These are phyloP conservation scores for Helostoma temminkii DNA, from an alignment of 2,797 vertebrate genomes.

Conservation along the genomic window DNA sequence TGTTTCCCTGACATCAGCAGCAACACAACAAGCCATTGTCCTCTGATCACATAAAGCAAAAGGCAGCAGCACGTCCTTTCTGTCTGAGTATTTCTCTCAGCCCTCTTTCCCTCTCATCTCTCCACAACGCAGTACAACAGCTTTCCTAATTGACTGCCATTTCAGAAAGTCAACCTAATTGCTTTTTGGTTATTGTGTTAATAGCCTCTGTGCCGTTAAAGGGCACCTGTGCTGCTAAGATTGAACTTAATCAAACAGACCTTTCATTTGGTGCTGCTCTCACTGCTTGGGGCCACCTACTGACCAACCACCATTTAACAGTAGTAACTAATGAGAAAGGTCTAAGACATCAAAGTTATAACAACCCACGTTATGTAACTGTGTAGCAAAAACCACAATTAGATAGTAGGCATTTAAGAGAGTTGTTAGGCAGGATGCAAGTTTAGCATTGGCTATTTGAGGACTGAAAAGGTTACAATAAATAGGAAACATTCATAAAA, in stretches of 20 bases:
- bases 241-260: slow-evolving; percentile 57
- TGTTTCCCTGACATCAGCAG: slow-evolving; percentile 3
- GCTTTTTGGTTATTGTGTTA: slow-evolving; percentile 80
- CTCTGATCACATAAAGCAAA: neutral
- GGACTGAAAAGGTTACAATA: neutral
- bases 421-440: neutral
- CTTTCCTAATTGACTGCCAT: slow-evolving; percentile 79
- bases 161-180: slow-evolving; percentile 81
- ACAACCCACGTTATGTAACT: slow-evolving; percentile 45
- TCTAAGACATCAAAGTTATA: slow-evolving; percentile 70
- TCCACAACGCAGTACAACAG: slow-evolving; percentile 23
- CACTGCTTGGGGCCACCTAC: slow-evolving; percentile 10
- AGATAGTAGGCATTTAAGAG: neutral
- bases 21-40: neutral
- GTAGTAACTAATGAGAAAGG: slow-evolving; percentile 70
- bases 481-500: neutral
- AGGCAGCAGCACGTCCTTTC: slow-evolving; percentile 4
- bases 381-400: slow-evolving; percentile 11
- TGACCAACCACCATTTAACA: slow-evolving; percentile 46
- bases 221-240: slow-evolving; percentile 58
- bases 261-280: slow-evolving; percentile 53
- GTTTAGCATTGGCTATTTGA: neutral
- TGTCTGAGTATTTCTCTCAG: slow-evolving; percentile 5
- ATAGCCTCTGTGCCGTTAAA: slow-evolving; percentile 72
- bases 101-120: slow-evolving; percentile 10